These are phyloP conservation scores for Acleris holmiana DNA, from an alignment of 2,888 invertebrate species.

Conservation along the genomic window DNA sequence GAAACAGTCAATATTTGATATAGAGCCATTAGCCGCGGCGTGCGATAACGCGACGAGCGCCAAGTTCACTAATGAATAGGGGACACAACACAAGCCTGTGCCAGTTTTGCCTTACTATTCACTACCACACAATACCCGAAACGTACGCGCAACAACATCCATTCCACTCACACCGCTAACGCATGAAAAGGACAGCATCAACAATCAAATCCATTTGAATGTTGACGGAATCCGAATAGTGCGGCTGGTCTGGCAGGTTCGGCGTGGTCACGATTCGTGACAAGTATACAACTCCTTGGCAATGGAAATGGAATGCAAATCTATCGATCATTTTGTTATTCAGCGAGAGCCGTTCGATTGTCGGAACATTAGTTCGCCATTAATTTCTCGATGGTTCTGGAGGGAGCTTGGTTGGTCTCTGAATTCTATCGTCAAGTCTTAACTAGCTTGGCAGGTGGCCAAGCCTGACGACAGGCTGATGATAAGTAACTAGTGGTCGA, in stretches of 20 bases:
- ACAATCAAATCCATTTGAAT: constrained; percentile 21
- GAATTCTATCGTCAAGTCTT: constrained; percentile 21
- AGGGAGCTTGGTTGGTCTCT: constrained; percentile 3
- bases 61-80: constrained; percentile 77
- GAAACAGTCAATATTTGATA: constrained; percentile 80
- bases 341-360: constrained; percentile 26
- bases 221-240: constrained; percentile 20
- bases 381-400: constrained; percentile 12
- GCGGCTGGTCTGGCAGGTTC: constrained; percentile 34
- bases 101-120: constrained; percentile 32
- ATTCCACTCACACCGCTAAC: constrained; percentile 9
- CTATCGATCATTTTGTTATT: constrained; percentile 36
- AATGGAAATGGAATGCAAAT: constrained; percentile 37
- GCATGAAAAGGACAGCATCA: constrained; percentile 28
- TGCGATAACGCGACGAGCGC: constrained; percentile 62
- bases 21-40: constrained; percentile 67
- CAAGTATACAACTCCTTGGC: constrained; percentile 37
- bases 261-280: constrained; percentile 33
- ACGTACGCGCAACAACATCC: constrained; percentile 12
- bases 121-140: constrained; percentile 17
- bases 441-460: constrained; percentile 31
- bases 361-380: constrained; percentile 14
- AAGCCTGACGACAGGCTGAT: constrained; percentile 19
- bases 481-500: constrained; percentile 7
- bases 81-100: constrained; percentile 58